Base-by-base conservation (phyloP, 2,888 invertebrate genomes). In the Hedya salicella region DNA sequence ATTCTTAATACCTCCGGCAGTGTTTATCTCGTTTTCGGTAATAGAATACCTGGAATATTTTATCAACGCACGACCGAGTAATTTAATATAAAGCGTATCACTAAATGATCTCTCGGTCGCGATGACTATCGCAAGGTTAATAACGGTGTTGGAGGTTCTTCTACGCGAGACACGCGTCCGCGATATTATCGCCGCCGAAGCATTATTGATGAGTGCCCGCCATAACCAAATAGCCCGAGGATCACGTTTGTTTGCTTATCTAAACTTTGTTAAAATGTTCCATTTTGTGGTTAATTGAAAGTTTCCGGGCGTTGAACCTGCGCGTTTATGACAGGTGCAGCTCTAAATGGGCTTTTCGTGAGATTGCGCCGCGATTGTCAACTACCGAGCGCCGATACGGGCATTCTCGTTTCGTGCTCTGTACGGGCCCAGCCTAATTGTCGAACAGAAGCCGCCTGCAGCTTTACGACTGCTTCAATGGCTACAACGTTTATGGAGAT, bases 41-140 rank as follows among this genome's bases (percentile, higher is more conserved):
- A 92, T 90, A 89, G 91, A 90, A 91, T 91, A 91, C 89, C 80
- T 77, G 77, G 87, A 88, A 89, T 89, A 90, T 91, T 89, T 90
- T 89, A 91, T 89, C 91, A 89, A 88, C 86, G 86, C 91, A 91
- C 90, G 91, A 90, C 91, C 91, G 86, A 90, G 91, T 92, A 92
- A 92, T 92, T 91, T 92, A 92, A 92, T 91, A 91, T 91, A 91
- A 91, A 91, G 86, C 90, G 89, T 92, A 92, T 91, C 91, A 90
- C 89, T 88, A 88, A 91, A 90, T 89, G 90, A 91, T 92, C 91
- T 91, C 85, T 82, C 75, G 77, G 82, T 80, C 75, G 80, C 85
- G 91, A 92, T 92, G 83, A 84, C 79, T 92, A 91, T 92, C 92
- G 81, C 77, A 70, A 80, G 86, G 84, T 89, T 87, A 91, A 92